Conservation (phyloP, 92 coral and sea anemone species). For the Virgularia gustaviana region DNA sequence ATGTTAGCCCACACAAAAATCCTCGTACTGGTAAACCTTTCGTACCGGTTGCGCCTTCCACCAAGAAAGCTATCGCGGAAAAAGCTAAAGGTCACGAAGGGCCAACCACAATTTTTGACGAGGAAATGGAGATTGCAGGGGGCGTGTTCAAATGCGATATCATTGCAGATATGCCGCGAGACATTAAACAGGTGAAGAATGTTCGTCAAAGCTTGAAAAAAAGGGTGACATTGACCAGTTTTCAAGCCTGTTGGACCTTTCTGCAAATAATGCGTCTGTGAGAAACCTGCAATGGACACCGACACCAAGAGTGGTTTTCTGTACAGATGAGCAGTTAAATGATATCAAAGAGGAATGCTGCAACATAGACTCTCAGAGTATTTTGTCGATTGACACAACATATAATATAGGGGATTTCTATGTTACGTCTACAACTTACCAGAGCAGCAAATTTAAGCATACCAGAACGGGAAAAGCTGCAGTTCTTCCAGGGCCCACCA, state of each 20-base stretch:
- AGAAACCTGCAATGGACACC: slow-evolving; percentile 55
- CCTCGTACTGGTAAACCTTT: slow-evolving; percentile 48
- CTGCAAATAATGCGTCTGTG: slow-evolving; percentile 28
- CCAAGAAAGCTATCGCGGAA: slow-evolving; percentile 27
- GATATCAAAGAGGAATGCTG: slow-evolving; percentile 45
- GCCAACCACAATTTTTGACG: slow-evolving; percentile 52
- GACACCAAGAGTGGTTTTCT: slow-evolving; percentile 44
- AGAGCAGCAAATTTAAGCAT: slow-evolving; percentile 40
- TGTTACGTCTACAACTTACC: slow-evolving; percentile 52
- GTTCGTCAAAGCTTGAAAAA: slow-evolving; percentile 21
- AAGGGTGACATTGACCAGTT: slow-evolving; percentile 42
- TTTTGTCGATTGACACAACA: slow-evolving; percentile 50
- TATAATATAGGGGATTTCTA: slow-evolving; percentile 50
- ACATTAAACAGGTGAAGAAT: slow-evolving; percentile 46
- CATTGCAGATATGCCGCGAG: slow-evolving; percentile 53
- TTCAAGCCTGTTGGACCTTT: slow-evolving; percentile 41
- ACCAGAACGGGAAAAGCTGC: slow-evolving; percentile 40
- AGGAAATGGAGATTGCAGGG: slow-evolving; percentile 45
- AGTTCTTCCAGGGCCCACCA: slow-evolving; percentile 50
- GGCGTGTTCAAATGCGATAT: slow-evolving; percentile 44
- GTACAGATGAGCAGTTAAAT: slow-evolving; percentile 32
- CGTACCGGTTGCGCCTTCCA: slow-evolving; percentile 53
- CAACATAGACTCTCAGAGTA: slow-evolving; percentile 22
- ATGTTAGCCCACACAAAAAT: slow-evolving; percentile 61
- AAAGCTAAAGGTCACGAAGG: slow-evolving; percentile 48